phyloP scores from a whole-genome alignment of 2,113 vertebrate species.

The Pseudolaguvia tuberculata region DNA sequence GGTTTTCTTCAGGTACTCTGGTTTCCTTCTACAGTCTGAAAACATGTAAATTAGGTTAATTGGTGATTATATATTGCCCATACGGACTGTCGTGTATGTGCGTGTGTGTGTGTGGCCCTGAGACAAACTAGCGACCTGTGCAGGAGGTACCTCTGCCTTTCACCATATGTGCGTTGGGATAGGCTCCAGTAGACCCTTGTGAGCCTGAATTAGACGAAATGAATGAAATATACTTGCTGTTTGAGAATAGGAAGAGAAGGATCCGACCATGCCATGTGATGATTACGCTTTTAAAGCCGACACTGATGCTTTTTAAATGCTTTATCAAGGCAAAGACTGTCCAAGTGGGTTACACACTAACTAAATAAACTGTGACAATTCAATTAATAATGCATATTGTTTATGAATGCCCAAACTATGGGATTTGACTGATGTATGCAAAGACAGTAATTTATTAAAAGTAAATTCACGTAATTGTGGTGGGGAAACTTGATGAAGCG shows the following conservation, averaged over 20 bases:
- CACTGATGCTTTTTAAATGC: conserved; percentile 73
- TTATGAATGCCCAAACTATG: conserved; percentile 84
- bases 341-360: conserved; percentile 74
- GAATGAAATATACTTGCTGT: not conserved
- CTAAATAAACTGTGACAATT: conserved; percentile 79
- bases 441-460: conserved; percentile 98
- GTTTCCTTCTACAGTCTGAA: no score
- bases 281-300: conserved; percentile 69
- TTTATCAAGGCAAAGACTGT: conserved; percentile 75
- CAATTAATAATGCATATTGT: conserved; percentile 98
- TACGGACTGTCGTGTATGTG: no score
- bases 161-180: no score
- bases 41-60: no score
- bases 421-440: conserved; percentile 96
- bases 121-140: no score
- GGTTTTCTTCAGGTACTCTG: no score
- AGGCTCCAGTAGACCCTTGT: no score
- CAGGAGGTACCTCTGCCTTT: no score
- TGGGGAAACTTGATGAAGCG: conserved; percentile 87
- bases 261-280: conserved; percentile 62
- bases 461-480: conserved; percentile 91
- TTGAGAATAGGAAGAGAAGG: conserved; percentile 60
- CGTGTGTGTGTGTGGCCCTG: no score
- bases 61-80: no score
- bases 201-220: no score